Percentiles rank a stretch among this genome's conserved stretches.
Evolutionary conservation across 2,888 invertebrate species (phyloP).

Genomic region (Odontothrips loti): DNA sequence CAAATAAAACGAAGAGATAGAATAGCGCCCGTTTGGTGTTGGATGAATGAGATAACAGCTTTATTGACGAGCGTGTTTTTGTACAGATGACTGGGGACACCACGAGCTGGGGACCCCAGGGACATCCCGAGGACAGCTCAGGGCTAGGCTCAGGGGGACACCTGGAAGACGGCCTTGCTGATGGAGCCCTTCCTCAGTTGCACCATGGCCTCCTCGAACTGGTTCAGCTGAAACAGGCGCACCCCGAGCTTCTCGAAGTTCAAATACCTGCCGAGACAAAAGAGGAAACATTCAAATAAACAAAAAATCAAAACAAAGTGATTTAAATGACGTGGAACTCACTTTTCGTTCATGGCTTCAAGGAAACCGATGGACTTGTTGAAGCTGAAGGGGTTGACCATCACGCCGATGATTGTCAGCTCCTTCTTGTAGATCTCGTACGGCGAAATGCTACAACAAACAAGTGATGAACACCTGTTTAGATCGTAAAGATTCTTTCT

Average conservation of each 20-base stretch:
- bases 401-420: slow-evolving; percentile 59
- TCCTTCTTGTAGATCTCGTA: slow-evolving; percentile 61
- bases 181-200: slow-evolving; percentile 31
- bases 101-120: too few relatives aligned
- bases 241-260: slow-evolving; percentile 37
- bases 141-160: neutral
- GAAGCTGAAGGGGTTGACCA: slow-evolving; percentile 65
- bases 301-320: slow-evolving; percentile 20
- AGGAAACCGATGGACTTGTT: slow-evolving; percentile 60
- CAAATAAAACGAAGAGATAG: too few relatives aligned
- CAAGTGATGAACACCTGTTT: slow-evolving; percentile 9
- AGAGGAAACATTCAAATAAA: slow-evolving; percentile 43
- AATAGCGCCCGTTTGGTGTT: too few relatives aligned
- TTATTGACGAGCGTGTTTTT: too few relatives aligned
- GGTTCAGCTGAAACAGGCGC: slow-evolving; percentile 34
- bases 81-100: too few relatives aligned
- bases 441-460: slow-evolving; percentile 52
- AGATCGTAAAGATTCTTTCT: too few relatives aligned
- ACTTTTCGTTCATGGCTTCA: slow-evolving; percentile 60
- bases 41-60: too few relatives aligned
- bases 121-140: too few relatives aligned
- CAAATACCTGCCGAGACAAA: slow-evolving; percentile 35
- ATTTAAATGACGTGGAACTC: slow-evolving; percentile 31
- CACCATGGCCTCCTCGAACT: slow-evolving; percentile 35
- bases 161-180: slow-evolving; percentile 32